Evolutionary conservation across 2,888 invertebrate genomes (phyloP), one percentile per base, ranked within the genome.

Genomic region (Operophtera brumata): DNA sequence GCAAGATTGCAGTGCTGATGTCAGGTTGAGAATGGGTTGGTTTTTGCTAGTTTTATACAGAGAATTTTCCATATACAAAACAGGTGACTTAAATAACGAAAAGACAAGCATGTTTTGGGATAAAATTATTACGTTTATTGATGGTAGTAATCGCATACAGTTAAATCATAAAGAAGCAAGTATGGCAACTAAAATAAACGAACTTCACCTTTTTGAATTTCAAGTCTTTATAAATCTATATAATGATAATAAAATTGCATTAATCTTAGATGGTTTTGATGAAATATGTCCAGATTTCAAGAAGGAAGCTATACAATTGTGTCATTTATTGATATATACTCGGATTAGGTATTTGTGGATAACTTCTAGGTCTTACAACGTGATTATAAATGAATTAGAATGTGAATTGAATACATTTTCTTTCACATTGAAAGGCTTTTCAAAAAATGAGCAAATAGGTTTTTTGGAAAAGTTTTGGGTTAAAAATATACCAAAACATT

Each of bases 221-320:
- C 34, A 41, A 6, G 6, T 12, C 30, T 52, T 52, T 36, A 11
- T 52, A 30, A 35, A 52, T 10, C 2, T 52, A 14, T 52, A 41
- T 41, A 52, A 46, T 8, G 34, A 35, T 10, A 7, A 12, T 20
- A 41, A 42, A 35, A 46, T 52, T 10, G 7, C 11, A 14, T 6
- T 52, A 9, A 36, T 69, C 30, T 57, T 68, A 7, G 68, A 69
- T 35, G 67, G 68, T 30, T 67, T 67, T 55, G 68, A 69, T 55
- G 68, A 69, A 61, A 67, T 69, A 32, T 62, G 61, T 47, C 68
- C 68, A 0, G 60, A 67, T 50, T 69, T 54, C 32, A 45, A 59
- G 6, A 28, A 57, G 20, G 46, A 52, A 41, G 59, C 61, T 37
- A 54, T 63, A 8, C 35, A 62, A 14, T 34, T 69, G 44, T 43